Percentiles rank a stretch among this genome's conserved stretches.
phyloP scores from a whole-genome alignment of 2,888 invertebrate genomes.

The Sceliomorpha sp. region DNA sequence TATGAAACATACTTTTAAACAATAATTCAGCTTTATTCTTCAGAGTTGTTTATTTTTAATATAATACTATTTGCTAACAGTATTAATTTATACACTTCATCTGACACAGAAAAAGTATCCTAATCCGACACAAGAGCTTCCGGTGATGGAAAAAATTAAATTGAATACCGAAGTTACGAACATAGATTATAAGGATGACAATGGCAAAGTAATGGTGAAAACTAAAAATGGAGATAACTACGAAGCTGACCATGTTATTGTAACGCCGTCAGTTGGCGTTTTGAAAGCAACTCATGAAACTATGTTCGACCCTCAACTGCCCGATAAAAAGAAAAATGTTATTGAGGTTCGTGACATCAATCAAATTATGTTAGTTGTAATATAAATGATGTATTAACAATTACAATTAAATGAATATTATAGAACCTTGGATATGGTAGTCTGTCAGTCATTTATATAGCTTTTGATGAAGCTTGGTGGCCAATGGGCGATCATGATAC shows the following conservation, averaged over 20 bases:
- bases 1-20: not conserved
- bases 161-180: conserved; percentile 65
- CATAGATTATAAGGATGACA: conserved; percentile 61
- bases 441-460: conserved; percentile 85
- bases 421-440: too few species aligned
- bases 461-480: conserved; percentile 86
- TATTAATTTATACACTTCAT: too few species aligned
- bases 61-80: too few species aligned
- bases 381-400: too few species aligned
- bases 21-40: too few species aligned
- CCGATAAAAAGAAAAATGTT: conserved; percentile 81
- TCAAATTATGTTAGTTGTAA: too few species aligned
- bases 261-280: conserved; percentile 87
- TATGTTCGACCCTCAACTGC: conserved; percentile 83
- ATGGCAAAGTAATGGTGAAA: conserved; percentile 69
- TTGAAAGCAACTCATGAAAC: conserved; percentile 83
- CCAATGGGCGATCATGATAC: conserved; percentile 7
- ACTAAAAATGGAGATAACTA: conserved; percentile 81
- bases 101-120: conserved; percentile 72
- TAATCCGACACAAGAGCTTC: conserved; percentile 66
- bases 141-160: conserved; percentile 66
- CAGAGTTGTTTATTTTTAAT: too few species aligned
- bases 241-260: conserved; percentile 84
- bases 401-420: conserved; percentile 17
- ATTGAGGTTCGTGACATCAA: conserved; percentile 78